These are phyloP conservation scores for Festucalex cinctus DNA, from an alignment of 2,113 vertebrate species.

Conservation along the genomic window DNA sequence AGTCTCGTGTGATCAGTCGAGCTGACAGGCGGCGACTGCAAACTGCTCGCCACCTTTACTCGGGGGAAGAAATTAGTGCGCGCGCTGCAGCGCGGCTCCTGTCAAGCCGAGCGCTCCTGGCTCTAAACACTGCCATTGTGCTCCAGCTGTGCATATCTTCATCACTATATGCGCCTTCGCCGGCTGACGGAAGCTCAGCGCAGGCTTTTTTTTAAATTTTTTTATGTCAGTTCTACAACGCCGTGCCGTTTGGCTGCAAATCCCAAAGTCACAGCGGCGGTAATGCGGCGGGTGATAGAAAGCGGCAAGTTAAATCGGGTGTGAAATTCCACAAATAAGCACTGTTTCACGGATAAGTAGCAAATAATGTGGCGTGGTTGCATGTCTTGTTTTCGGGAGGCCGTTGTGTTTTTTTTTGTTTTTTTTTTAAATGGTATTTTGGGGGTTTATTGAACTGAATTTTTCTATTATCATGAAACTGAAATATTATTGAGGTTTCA, in stretches of 20 bases:
- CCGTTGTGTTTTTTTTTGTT: conserved; percentile 20
- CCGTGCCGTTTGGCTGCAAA: conserved; percentile 42
- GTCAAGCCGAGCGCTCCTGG: conserved; percentile 62
- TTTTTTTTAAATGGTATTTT: conserved; percentile 11
- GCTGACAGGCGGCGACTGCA: conserved; percentile 65
- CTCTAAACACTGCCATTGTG: conserved; percentile 67
- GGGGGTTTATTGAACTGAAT: conserved; percentile 9
- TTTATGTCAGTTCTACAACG: conserved; percentile 49
- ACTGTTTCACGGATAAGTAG: conserved; percentile 62
- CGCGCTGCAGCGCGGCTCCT: conserved; percentile 50
- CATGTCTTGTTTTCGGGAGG: conserved; percentile 59
- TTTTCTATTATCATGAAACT: not conserved
- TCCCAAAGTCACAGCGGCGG: conserved; percentile 35
- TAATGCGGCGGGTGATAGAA: conserved; percentile 67
- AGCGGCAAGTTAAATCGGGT: conserved; percentile 76
- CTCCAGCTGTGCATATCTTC: conserved; percentile 73
- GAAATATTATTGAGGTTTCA: not conserved
- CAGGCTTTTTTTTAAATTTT: conserved; percentile 29
- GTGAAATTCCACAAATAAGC: conserved; percentile 75
- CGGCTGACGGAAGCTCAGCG: conserved; percentile 47
- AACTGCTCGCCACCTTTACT: conserved; percentile 69
- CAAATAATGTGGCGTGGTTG: conserved; percentile 48
- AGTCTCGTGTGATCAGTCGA: conserved; percentile 69
- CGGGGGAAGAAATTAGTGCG: conserved; percentile 74
- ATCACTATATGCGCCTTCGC: conserved; percentile 67